phyloP scores from a whole-genome alignment of 1,140 invertebrate genomes.

The Doryteuthis pealeii region DNA sequence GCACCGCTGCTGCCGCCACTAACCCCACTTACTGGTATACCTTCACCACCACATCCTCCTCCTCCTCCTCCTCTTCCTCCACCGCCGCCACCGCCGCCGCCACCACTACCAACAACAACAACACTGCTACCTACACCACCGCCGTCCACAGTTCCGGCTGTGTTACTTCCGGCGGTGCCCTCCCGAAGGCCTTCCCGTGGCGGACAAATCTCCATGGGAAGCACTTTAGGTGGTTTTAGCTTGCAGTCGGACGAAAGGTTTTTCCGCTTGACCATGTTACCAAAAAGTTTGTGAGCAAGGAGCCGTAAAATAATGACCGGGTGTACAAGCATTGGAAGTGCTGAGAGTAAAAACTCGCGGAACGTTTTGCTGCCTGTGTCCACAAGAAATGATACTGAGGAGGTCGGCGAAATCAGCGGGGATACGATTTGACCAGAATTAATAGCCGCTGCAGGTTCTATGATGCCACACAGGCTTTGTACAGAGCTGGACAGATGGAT shows the following conservation, averaged over 20 bases:
- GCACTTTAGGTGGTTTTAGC: conserved; percentile 48
- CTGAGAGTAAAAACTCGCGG: conserved; percentile 52
- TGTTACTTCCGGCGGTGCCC: not conserved
- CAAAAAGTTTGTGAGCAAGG: conserved; percentile 66
- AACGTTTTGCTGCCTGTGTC: conserved; percentile 43
- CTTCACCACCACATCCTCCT: not conserved
- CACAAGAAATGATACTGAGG: conserved; percentile 44
- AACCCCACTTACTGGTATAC: too few species aligned
- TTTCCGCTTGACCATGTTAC: conserved; percentile 54
- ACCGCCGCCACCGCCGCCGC: conserved; percentile 15
- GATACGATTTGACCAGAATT: conserved; percentile 28
- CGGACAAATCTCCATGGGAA: conserved; percentile 43
- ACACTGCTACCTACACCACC: not conserved
- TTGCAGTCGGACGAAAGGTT: conserved; percentile 40
- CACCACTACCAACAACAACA: not conserved
- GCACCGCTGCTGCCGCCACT: too few species aligned
- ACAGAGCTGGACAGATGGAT: conserved; percentile 41
- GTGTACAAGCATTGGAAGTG: conserved; percentile 65
- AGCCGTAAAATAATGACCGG: conserved; percentile 67
- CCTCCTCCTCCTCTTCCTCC: not conserved
- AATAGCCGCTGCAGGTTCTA: conserved; percentile 15
- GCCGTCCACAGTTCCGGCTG: conserved; percentile 5
- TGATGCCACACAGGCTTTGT: conserved; percentile 34
- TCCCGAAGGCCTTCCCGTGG: conserved; percentile 26
- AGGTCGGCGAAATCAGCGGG: conserved; percentile 44